Conservation (phyloP, 2,888 invertebrate species). For the Orchestes rusci region DNA sequence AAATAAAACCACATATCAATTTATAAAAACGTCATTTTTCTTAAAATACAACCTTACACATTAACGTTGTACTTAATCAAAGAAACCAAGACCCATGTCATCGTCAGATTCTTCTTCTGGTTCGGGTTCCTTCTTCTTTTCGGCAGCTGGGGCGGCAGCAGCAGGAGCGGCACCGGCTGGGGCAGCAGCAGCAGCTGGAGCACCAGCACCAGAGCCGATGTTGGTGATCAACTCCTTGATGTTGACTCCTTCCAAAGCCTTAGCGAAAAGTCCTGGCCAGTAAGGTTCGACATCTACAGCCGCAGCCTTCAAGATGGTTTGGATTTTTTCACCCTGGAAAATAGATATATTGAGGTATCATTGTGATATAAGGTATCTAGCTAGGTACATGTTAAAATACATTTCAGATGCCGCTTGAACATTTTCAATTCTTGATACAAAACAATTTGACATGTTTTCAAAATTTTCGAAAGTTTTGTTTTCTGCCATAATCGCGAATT, state of each 20-base stretch:
- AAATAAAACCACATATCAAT: background rate
- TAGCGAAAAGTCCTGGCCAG: constrained; percentile 98
- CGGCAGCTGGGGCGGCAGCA: constrained; percentile 53
- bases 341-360: constrained; percentile 10
- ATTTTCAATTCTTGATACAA: background rate
- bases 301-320: constrained; percentile 94
- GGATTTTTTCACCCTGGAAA: constrained; percentile 88
- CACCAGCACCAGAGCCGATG: constrained; percentile 86
- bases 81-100: constrained; percentile 91
- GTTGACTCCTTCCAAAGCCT: constrained; percentile 91
- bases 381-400: background rate
- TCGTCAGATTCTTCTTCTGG: constrained; percentile 79
- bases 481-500: too few relatives aligned
- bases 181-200: constrained; percentile 68
- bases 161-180: constrained; percentile 62
- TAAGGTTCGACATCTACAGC: constrained; percentile 95
- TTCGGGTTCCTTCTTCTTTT: constrained; percentile 70
- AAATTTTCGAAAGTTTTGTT: too few relatives aligned
- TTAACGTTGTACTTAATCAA: constrained; percentile 49
- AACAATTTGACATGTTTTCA: too few relatives aligned
- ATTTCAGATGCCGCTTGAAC: too few relatives aligned
- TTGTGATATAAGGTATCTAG: background rate
- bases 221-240: constrained; percentile 89
- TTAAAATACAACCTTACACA: constrained; percentile 12
- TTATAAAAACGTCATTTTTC: constrained; percentile 8